These are phyloP conservation scores for Heliothis peltigera DNA, from an alignment of 2,888 invertebrate genomes.

Conservation along the genomic window DNA sequence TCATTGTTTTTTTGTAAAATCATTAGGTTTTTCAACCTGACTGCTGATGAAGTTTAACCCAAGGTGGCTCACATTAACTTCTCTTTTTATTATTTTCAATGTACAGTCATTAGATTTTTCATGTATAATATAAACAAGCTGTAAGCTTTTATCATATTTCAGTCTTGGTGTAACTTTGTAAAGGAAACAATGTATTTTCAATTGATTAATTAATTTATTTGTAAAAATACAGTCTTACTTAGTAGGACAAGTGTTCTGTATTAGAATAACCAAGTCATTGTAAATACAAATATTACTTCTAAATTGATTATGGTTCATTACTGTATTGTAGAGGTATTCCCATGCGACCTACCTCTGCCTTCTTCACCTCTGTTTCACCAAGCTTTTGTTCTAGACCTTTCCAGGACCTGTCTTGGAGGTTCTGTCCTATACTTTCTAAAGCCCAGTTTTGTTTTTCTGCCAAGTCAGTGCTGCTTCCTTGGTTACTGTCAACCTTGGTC, in stretches of 20 bases:
- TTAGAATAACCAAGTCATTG: slow-evolving; percentile 52
- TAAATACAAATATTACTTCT: slow-evolving; percentile 66
- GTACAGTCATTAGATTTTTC: slow-evolving; percentile 15
- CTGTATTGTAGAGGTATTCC: slow-evolving; percentile 94
- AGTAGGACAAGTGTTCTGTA: slow-evolving; percentile 58
- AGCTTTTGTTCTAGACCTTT: slow-evolving; percentile 95
- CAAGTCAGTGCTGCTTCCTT: slow-evolving; percentile 77
- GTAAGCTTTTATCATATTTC: slow-evolving; percentile 1
- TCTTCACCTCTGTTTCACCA: slow-evolving; percentile 92
- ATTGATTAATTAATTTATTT: slow-evolving; percentile 48
- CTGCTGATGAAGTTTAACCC: neutral
- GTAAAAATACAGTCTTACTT: slow-evolving; percentile 62
- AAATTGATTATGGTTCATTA: slow-evolving; percentile 87
- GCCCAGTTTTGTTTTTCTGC: slow-evolving; percentile 88
- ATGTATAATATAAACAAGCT: slow-evolving; percentile 6
- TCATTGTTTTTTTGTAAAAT: neutral
- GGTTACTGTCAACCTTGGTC: slow-evolving; percentile 76
- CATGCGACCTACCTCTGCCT: slow-evolving; percentile 92
- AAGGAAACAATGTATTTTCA: slow-evolving; percentile 24
- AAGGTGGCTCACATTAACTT: neutral
- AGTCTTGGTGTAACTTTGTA: slow-evolving; percentile 22
- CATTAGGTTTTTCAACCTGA: neutral
- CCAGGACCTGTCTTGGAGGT: slow-evolving; percentile 93
- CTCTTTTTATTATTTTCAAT: slow-evolving; percentile 3
- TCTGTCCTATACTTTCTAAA: slow-evolving; percentile 90